phyloP scores from a whole-genome alignment of 2,888 invertebrate species.

The Agrotis segetum region DNA sequence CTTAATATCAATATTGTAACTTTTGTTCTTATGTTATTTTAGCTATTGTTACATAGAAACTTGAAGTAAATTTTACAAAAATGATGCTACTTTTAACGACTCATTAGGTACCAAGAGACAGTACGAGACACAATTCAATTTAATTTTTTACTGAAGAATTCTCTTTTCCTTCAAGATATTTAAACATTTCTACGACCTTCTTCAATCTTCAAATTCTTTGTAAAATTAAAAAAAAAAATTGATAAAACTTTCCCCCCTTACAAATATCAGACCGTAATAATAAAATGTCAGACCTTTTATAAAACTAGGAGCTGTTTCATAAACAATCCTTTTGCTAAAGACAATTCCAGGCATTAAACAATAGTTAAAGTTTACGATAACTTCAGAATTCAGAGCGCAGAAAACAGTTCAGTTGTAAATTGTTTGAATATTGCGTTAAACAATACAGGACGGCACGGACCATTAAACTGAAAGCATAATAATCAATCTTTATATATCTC shows the following conservation, averaged over 20 bases:
- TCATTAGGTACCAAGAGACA: neutral
- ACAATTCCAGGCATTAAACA: neutral
- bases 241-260: neutral
- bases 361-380: slow-evolving; percentile 1
- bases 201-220: neutral
- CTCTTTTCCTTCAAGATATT: neutral
- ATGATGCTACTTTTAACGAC: neutral
- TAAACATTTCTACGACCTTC: neutral
- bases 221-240: neutral
- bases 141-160: neutral
- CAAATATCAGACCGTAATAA: no score
- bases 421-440: slow-evolving; percentile 7
- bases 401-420: slow-evolving; percentile 16
- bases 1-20: slow-evolving; percentile 26
- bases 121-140: neutral
- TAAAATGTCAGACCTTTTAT: neutral
- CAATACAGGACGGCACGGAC: slow-evolving; percentile 11
- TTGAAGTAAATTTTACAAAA: neutral
- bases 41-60: neutral
- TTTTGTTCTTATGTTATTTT: slow-evolving; percentile 2
- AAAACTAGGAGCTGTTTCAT: neutral
- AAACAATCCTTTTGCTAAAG: neutral
- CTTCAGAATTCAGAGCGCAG: neutral
- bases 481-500: slow-evolving; percentile 49
- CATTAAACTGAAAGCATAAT: slow-evolving; percentile 21